Conservation (phyloP, 1,140 invertebrate genomes). For the Zaprionus kolodkinae region DNA sequence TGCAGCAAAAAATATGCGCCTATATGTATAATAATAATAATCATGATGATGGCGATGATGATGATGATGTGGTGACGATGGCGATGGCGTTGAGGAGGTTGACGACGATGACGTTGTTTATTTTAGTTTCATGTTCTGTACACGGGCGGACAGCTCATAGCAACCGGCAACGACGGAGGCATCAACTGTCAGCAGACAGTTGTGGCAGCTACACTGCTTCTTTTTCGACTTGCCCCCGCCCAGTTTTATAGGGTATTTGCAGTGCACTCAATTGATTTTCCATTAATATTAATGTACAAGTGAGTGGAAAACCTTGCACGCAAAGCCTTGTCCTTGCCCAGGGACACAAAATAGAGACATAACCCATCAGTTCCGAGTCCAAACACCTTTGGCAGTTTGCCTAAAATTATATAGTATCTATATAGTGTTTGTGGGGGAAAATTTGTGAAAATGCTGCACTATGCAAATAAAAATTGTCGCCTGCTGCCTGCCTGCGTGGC, state of each 20-base stretch:
- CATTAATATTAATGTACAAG: constrained; percentile 70
- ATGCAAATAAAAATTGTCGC: constrained; percentile 38
- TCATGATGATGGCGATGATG: constrained; percentile 32
- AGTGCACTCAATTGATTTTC: constrained; percentile 69
- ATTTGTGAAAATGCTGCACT: constrained; percentile 10
- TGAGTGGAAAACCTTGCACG: constrained; percentile 48
- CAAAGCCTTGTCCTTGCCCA: constrained; percentile 66
- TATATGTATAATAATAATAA: constrained; percentile 19
- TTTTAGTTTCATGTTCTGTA: constrained; percentile 76
- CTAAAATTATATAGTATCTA: not conserved
- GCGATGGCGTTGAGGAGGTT: constrained; percentile 27
- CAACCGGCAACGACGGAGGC: constrained; percentile 10
- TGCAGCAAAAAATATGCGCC: constrained; percentile 36
- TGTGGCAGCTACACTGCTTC: constrained; percentile 3
- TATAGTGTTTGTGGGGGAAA: not conserved
- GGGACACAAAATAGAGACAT: constrained; percentile 52
- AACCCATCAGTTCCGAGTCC: not conserved
- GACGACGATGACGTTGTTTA: constrained; percentile 59
- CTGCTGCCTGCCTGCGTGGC: constrained; percentile 3
- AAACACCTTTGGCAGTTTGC: constrained; percentile 23
- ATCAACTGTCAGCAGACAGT: constrained; percentile 6
- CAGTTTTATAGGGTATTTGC: constrained; percentile 48
- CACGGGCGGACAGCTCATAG: constrained; percentile 71
- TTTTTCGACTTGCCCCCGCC: not conserved
- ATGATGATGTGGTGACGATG: constrained; percentile 20